Evolutionary conservation across 2,797 vertebrate species (phyloP), one percentile per base, ranked within the genome.

Genomic region (Clarias pachynema): DNA sequence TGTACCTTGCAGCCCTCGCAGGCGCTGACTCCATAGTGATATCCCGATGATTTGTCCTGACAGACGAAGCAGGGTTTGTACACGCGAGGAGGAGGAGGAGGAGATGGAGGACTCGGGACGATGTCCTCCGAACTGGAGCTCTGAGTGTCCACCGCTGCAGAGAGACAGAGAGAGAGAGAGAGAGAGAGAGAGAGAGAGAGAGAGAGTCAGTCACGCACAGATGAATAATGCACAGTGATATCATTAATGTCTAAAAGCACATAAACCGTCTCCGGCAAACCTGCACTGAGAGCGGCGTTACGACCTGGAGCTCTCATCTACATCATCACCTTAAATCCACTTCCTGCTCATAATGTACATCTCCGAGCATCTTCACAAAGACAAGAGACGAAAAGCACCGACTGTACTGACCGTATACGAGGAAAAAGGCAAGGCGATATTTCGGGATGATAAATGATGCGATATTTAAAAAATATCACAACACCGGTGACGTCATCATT

Each of bases 1-100:
- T 92, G 92, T 94, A 97, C 96, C 96, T 97, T 97, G 92, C 96
- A 97, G 90, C 96, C 96, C 87, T 97, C 96, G 34, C 96, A 97
- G 91, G 96, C 95, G 88, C 96, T 97, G 90, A 97, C 96, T 78
- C 96, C 96, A 86, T 97, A 96, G 94, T 96, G 96, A 93, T 97
- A 97, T 81, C 96, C 96, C 0, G 96, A 97, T 83, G 95, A 96
- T 83, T 97, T 97, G 94, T 97, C 96, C 90, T 96, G 95, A 89
- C 96, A 97, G 86, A 97, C 96, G 74, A 96, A 97, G 89, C 96
- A 97, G 75, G 96, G 96, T 90, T 97, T 97, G 91, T 97, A 97
- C 94, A 96, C 95, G 59, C 96, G 95, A 79, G 96, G 96, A 3
- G 96, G 94, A 0, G 96, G 96, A 0, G 92, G 91, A 0, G 91